Percentiles rank a stretch among this genome's conserved stretches.
phyloP scores from a whole-genome alignment of 2,113 vertebrate species.

The Synchiropus splendidus region DNA sequence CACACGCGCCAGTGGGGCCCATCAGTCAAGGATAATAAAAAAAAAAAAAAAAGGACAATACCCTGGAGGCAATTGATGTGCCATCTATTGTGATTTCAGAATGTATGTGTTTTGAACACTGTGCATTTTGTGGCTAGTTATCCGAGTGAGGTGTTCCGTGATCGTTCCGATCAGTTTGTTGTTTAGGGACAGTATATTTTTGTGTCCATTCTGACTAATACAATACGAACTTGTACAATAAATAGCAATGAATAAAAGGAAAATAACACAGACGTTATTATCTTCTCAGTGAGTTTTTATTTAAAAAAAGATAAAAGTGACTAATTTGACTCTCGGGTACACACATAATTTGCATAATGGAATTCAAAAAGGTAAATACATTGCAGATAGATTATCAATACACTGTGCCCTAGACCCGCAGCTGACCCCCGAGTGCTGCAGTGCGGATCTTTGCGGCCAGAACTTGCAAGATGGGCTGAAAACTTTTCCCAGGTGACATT shows the following conservation, averaged over 20 bases:
- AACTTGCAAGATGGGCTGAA: slow-evolving; percentile 36
- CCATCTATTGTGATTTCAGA: slow-evolving; percentile 35
- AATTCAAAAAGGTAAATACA: no score
- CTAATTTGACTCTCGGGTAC: no score
- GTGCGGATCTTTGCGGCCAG: slow-evolving; percentile 16
- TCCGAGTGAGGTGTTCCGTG: slow-evolving; percentile 56
- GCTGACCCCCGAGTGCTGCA: slow-evolving; percentile 23
- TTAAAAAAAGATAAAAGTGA: no score
- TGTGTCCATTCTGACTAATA: slow-evolving; percentile 60
- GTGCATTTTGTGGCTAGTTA: slow-evolving; percentile 58
- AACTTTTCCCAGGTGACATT: slow-evolving; percentile 16
- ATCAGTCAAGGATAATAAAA: slow-evolving; percentile 4
- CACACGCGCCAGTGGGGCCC: no score
- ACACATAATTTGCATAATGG: no score
- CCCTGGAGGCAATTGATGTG: slow-evolving; percentile 33
- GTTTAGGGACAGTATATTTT: slow-evolving; percentile 56
- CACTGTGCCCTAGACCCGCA: slow-evolving; percentile 18
- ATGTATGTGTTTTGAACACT: slow-evolving; percentile 55
- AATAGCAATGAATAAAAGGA: slow-evolving; percentile 53
- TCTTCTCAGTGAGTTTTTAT: slow-evolving; percentile 34
- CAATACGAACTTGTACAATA: slow-evolving; percentile 57
- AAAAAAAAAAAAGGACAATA: slow-evolving; percentile 19
- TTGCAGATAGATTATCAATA: no score
- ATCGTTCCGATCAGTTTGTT: slow-evolving; percentile 59
- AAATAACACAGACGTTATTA: slow-evolving; percentile 37